Base-by-base conservation (phyloP, 2,113 vertebrate species). In the Jaculus jaculus region DNA sequence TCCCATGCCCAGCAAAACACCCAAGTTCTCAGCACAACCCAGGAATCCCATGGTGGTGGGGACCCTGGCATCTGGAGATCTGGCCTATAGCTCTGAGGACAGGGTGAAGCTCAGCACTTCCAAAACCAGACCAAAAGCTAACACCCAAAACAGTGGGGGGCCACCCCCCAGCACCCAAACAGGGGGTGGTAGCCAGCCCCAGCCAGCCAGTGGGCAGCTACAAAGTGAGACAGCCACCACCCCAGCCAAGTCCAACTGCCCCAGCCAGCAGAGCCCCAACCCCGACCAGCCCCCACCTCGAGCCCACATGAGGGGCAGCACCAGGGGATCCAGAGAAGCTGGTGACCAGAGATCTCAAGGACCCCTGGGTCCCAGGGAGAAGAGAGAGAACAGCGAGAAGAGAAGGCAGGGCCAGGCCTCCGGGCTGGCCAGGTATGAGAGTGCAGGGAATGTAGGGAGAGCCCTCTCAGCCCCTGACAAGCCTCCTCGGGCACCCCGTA, bases 291-390 rank as follows among this genome's bases (percentile, higher is more conserved):
- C 95, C 28, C 91, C 84, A 0, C 61, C 91, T 61, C 98, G 91
- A 78, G 72, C 72, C 30, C 79, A 81, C 1, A 0, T 93, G 75
- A 98, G 97, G 60, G 93, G 93, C 12, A 98, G 97, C 83, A 97
- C 98, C 82, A 99, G 98, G 96, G 99, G 98, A 47, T 97, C 98
- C 90, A 99, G 98, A 97, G 99, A 99, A 4, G 92, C 98, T 37
- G 99, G 98, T 89, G 95, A 97, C 54, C 72, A 96, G 42, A 97
- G 96, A 85, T 93, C 98, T 84, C 98, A 97, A 75, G 95, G 97
- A 79, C 98, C 97, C 89, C 97, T 98, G 0, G 97, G 98, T 34
- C 98, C 99, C 87, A 97, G 98, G 24, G 99, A 99, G 96, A 99
- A 98, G 95, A 92, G 98, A 30, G 98, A 98, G 17, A 96, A 98